Percentiles rank a stretch among this genome's conserved stretches.
phyloP scores from a whole-genome alignment of 2,888 invertebrate species.

The Ametastegia equiseti region DNA sequence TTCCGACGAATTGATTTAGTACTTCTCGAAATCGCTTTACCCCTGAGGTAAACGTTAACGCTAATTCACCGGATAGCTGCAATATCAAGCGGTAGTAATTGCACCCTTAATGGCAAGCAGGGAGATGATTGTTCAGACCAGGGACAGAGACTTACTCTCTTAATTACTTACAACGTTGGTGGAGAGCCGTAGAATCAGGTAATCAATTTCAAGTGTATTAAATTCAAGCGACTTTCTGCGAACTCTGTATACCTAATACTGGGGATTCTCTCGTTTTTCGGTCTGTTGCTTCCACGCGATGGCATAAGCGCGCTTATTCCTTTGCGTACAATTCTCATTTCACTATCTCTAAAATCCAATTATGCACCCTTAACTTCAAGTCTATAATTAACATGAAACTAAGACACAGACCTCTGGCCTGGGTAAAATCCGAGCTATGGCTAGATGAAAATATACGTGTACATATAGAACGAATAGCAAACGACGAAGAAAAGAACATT shows the following conservation, averaged over 20 bases:
- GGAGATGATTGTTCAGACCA: not conserved
- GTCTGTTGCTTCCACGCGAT: not conserved
- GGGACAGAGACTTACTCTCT: not conserved
- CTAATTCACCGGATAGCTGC: not conserved
- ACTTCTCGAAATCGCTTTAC: too few relatives aligned
- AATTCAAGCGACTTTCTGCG: not conserved
- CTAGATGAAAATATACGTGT: not conserved
- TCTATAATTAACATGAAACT: not conserved
- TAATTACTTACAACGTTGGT: not conserved
- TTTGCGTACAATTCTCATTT: not conserved
- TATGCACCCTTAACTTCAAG: not conserved
- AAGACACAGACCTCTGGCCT: not conserved
- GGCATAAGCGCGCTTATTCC: conserved; percentile 9
- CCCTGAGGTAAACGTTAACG: too few relatives aligned
- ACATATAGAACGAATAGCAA: not conserved
- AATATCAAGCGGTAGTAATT: not conserved
- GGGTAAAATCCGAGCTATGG: too few relatives aligned
- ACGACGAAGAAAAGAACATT: not conserved
- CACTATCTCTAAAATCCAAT: not conserved
- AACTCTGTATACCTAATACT: not conserved
- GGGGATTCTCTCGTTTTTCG: not conserved
- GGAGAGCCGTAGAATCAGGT: conserved; percentile 3
- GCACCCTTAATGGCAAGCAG: not conserved
- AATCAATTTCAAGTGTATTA: conserved; percentile 21
- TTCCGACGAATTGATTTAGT: not conserved